phyloP scores from a whole-genome alignment of 2,113 vertebrate species.

The Salvelinus sp. region DNA sequence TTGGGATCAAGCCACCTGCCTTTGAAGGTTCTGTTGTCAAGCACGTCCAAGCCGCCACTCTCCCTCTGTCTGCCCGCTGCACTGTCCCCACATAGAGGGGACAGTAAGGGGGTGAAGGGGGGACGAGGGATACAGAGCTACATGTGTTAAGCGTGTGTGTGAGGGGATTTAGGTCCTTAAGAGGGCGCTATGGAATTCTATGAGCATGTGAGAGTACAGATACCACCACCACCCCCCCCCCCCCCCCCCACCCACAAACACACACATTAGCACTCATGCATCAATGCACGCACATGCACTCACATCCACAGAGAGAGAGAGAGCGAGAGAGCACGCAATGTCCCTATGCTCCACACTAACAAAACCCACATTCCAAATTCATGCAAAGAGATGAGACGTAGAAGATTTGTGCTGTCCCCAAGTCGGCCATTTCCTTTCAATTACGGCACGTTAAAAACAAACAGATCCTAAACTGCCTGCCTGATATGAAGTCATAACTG shows the following conservation, averaged over 20 bases:
- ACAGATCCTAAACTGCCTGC: conserved; percentile 50
- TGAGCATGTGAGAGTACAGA: neutral
- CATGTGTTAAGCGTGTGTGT: conserved; percentile 4
- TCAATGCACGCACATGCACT: neutral
- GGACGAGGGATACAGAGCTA: too few species aligned
- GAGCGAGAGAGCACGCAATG: too few species aligned
- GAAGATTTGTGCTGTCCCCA: conserved; percentile 29
- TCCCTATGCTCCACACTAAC: too few species aligned
- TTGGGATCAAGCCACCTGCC: conserved; percentile 26
- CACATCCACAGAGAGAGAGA: neutral
- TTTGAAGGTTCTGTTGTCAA: conserved; percentile 44
- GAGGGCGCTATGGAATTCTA: neutral
- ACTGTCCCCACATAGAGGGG: conserved; percentile 1
- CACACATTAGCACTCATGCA: conserved; percentile 12
- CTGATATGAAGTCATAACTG: conserved; percentile 33
- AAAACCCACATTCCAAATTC: conserved; percentile 43
- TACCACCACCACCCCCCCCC: neutral
- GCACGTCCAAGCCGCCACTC: conserved; percentile 29
- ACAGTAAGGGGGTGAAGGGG: too few species aligned
- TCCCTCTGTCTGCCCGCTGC: conserved; percentile 13
- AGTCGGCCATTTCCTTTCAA: conserved; percentile 43
- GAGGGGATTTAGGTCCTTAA: neutral
- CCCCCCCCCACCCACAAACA: neutral
- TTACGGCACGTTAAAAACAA: conserved; percentile 50
- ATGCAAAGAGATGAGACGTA: conserved; percentile 35